Percentiles rank a stretch among this genome's conserved stretches.
Conservation (phyloP, 2,113 vertebrate genomes). For the Scolopax mira region DNA sequence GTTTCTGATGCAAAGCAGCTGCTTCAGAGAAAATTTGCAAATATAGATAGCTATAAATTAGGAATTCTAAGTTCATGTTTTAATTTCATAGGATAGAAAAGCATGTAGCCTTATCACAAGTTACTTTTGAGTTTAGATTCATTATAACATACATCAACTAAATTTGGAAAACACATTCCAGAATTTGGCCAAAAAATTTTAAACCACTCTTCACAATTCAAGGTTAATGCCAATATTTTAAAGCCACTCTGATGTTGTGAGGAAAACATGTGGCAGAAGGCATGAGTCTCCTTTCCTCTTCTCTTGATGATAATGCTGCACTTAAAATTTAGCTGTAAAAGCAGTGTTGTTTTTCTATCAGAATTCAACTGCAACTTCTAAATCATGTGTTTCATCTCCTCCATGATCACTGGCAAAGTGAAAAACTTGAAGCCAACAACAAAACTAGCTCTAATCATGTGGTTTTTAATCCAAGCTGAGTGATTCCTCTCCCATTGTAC, state of each 20-base stretch:
- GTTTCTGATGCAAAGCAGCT: neutral
- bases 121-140: neutral
- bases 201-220: neutral
- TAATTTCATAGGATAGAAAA: neutral
- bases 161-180: neutral
- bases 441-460: neutral
- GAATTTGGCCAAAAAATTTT: neutral
- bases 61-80: neutral
- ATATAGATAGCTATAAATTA: neutral
- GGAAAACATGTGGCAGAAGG: neutral
- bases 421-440: neutral
- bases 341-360: neutral
- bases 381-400: neutral
- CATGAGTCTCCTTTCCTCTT: neutral
- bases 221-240: neutral
- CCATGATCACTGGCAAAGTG: neutral
- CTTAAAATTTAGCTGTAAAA: neutral
- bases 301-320: neutral
- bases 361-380: neutral
- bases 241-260: neutral
- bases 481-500: neutral
- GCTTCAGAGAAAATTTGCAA: neutral
- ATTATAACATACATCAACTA: neutral
- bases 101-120: neutral
- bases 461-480: neutral